Evolutionary conservation across 2,797 vertebrate genomes (phyloP).

Genomic region (Pygocentrus nattereri): DNA sequence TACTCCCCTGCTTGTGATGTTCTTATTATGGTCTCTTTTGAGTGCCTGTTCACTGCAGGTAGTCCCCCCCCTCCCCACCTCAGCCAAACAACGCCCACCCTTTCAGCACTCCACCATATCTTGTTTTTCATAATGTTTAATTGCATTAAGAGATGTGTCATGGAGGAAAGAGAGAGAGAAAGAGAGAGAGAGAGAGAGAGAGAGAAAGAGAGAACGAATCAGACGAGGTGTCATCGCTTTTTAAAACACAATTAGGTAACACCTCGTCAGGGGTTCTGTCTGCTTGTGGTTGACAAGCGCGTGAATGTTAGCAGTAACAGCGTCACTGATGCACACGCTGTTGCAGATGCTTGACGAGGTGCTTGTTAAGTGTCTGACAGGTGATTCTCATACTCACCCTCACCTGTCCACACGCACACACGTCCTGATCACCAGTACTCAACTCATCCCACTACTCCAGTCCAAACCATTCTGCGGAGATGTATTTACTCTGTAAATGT

Average conservation of each 20-base stretch:
- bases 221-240: conserved; percentile 76
- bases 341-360: conserved; percentile 76
- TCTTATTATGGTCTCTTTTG: conserved; percentile 81
- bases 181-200: conserved; percentile 45
- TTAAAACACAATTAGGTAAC: conserved; percentile 92
- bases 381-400: conserved; percentile 82
- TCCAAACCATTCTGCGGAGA: conserved; percentile 75
- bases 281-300: conserved; percentile 85
- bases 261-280: conserved; percentile 87
- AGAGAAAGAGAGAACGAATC: conserved; percentile 43
- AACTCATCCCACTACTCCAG: conserved; percentile 75
- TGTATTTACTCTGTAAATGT: background rate
- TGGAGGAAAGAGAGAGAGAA: conserved; percentile 58
- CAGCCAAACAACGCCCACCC: conserved; percentile 50
- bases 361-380: conserved; percentile 84
- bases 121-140: conserved; percentile 72
- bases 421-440: conserved; percentile 79
- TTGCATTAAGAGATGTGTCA: conserved; percentile 85
- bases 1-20: conserved; percentile 74
- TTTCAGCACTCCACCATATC: conserved; percentile 57
- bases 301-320: conserved; percentile 77
- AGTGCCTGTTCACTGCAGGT: conserved; percentile 77
- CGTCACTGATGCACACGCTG: conserved; percentile 49
- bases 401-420: conserved; percentile 76
- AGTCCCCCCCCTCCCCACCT: conserved; percentile 62